These are phyloP conservation scores for Drosophila fuyamai DNA, from an alignment of 1,140 invertebrate genomes.

Conservation along the genomic window DNA sequence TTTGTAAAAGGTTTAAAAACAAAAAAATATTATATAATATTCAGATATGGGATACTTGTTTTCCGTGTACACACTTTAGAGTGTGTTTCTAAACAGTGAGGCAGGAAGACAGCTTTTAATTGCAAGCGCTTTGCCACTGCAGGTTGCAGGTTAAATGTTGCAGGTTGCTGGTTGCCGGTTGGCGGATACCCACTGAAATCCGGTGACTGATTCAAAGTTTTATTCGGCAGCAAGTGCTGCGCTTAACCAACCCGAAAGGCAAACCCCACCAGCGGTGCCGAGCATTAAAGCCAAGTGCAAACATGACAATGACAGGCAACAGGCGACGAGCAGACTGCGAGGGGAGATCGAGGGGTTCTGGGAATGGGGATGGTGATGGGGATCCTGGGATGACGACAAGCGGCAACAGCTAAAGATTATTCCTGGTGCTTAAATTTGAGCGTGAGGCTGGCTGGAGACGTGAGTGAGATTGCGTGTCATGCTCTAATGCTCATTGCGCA, in stretches of 20 bases:
- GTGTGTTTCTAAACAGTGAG: conserved; percentile 4
- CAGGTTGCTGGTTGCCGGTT: conserved; percentile 1
- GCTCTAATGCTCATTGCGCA: conserved; percentile 56
- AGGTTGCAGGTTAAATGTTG: conserved; percentile 11
- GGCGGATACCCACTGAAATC: conserved; percentile 9
- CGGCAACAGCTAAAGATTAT: conserved; percentile 63
- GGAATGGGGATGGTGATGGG: no score
- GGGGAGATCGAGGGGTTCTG: neutral
- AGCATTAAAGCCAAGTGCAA: conserved; percentile 62
- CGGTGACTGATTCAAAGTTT: conserved; percentile 38
- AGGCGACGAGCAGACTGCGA: conserved; percentile 17
- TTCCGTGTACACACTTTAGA: conserved; percentile 2
- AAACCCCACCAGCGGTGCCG: conserved; percentile 23
- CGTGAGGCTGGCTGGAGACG: conserved; percentile 17
- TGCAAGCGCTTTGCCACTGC: conserved; percentile 44
- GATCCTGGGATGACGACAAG: conserved; percentile 26
- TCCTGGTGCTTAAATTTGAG: conserved; percentile 55
- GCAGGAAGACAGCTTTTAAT: conserved; percentile 46
- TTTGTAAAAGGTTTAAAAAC: no score
- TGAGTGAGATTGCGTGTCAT: conserved; percentile 50
- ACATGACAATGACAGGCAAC: conserved; percentile 61
- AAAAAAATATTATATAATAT: neutral
- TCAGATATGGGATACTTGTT: neutral
- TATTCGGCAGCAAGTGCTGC: conserved; percentile 30
- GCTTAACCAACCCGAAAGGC: conserved; percentile 21